A percentile compares a stretch with the other conserved stretches of the same genome.
These are phyloP conservation scores for Nothobranchius kuhntae DNA, from an alignment of 2,113 vertebrate species.

Conservation along the genomic window DNA sequence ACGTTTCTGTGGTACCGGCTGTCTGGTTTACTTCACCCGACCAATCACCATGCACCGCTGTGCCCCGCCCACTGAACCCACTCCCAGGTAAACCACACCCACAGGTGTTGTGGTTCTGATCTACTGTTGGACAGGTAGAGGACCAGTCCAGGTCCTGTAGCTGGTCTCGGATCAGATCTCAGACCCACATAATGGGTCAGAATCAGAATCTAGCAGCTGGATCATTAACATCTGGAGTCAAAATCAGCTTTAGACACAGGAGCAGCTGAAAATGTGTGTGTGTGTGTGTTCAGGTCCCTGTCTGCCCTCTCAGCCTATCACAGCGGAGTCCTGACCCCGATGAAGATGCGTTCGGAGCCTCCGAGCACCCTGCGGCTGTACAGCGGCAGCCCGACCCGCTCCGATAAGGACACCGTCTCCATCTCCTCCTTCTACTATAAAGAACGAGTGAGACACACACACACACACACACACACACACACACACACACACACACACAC, in stretches of 20 bases:
- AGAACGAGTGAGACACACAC: conserved; percentile 86
- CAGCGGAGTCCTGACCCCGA: conserved; percentile 91
- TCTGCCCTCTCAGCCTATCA: conserved; percentile 96
- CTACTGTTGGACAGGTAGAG: no score
- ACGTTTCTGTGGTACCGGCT: conserved; percentile 96
- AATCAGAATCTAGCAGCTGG: neutral
- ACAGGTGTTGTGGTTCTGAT: neutral
- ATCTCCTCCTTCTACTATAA: conserved; percentile 99
- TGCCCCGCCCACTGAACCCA: conserved; percentile 90
- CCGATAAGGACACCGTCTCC: conserved; percentile 96
- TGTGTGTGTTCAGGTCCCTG: conserved; percentile 82
- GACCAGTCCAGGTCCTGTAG: no score
- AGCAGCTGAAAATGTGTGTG: neutral
- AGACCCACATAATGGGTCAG: neutral
- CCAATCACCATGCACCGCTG: conserved; percentile 95
- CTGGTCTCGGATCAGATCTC: no score
- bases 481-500: neutral
- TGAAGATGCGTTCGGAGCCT: conserved; percentile 97
- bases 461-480: neutral
- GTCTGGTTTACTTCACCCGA: conserved; percentile 94
- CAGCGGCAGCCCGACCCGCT: conserved; percentile 93
- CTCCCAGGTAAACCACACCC: conserved; percentile 83
- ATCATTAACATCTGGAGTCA: no score
- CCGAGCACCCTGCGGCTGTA: conserved; percentile 90
- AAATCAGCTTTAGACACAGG: neutral